Evolutionary conservation across 2,888 invertebrate species (phyloP).

Genomic region (Chorisops tibialis): DNA sequence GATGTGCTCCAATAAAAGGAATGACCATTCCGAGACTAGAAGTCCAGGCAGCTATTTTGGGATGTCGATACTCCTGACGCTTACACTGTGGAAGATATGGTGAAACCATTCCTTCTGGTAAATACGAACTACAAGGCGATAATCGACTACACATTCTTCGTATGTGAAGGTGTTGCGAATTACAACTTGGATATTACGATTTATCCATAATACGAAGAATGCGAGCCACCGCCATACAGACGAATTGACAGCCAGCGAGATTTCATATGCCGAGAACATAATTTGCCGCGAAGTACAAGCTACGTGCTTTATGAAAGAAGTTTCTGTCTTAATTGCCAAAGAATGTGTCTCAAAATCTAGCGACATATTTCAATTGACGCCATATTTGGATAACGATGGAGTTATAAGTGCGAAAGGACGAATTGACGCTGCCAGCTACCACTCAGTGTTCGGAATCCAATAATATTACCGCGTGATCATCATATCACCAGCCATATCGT

Average conservation of each 20-base stretch:
- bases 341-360: no score
- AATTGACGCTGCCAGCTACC: background rate
- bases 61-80: background rate
- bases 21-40: slow-evolving; percentile 2
- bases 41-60: no score
- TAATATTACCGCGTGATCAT: no score
- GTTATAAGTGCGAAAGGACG: no score
- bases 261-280: slow-evolving; percentile 10
- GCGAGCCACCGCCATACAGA: no score
- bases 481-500: background rate
- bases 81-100: background rate
- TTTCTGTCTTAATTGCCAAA: no score
- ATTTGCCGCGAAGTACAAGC: background rate
- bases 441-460: background rate
- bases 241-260: background rate
- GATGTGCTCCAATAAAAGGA: no score
- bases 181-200: no score
- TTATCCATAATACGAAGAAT: no score
- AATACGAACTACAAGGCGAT: no score
- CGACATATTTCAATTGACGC: background rate
- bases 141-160: slow-evolving; percentile 12
- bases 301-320: no score
- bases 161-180: no score
- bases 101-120: background rate
- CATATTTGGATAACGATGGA: background rate